phyloP scores from a whole-genome alignment of 2,888 invertebrate genomes.

The Xestia sexstrigata region DNA sequence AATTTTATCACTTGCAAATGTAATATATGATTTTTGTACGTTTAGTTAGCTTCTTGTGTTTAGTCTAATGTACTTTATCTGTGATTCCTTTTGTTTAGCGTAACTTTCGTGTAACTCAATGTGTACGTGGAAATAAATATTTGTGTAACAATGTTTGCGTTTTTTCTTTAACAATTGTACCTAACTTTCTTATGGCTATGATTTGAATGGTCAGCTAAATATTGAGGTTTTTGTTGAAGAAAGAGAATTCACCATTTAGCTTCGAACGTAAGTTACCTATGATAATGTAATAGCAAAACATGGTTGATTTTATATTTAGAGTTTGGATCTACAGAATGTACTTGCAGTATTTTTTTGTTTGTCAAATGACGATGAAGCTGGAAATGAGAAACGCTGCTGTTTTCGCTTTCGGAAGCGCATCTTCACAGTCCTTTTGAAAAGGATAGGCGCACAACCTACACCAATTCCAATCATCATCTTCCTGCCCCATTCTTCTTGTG shows the following conservation, averaged over 20 bases:
- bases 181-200: not conserved
- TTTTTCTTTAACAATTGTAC: conserved; percentile 56
- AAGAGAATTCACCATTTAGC: not conserved
- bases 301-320: not conserved
- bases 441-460: not conserved
- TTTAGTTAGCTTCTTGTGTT: conserved; percentile 63
- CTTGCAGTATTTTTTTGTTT: not conserved
- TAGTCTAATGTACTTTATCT: conserved; percentile 84
- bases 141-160: conserved; percentile 81
- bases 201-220: not conserved
- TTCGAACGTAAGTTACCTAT: not conserved
- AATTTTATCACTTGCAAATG: conserved; percentile 64
- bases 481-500: no score
- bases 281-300: not conserved
- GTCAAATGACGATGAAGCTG: not conserved
- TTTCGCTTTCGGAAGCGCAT: not conserved
- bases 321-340: not conserved
- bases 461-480: not conserved
- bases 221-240: not conserved
- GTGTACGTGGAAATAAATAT: conserved; percentile 86
- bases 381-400: not conserved
- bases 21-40: conserved; percentile 60
- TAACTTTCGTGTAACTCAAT: conserved; percentile 83
- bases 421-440: not conserved
- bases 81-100: conserved; percentile 87